A percentile compares a stretch with the other conserved stretches of the same genome.
phyloP scores from a whole-genome alignment of 2,797 vertebrate genomes.

The Gobionotothen gibberifrons region DNA sequence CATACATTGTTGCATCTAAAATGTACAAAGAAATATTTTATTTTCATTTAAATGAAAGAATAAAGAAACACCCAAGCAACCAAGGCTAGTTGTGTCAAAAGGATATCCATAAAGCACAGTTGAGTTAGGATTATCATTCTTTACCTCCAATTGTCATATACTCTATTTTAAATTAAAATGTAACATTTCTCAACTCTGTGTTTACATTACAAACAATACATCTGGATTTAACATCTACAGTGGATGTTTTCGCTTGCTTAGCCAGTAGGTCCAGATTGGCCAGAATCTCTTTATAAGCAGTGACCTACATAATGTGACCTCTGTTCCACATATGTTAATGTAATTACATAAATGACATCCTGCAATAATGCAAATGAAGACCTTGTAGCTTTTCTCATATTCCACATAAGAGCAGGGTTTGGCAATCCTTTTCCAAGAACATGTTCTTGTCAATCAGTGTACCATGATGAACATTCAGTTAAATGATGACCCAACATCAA shows the following conservation, averaged over 20 bases:
- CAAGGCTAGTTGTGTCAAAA: no score
- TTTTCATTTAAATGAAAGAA: not conserved
- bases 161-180: no score
- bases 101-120: not conserved
- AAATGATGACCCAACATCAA: no score
- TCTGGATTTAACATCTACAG: not conserved
- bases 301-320: not conserved
- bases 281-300: constrained; percentile 7
- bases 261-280: not conserved
- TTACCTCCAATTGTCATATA: no score
- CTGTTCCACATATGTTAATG: not conserved
- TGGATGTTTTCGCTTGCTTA: not conserved
- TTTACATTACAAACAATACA: not conserved
- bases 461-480: no score
- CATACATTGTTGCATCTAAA: not conserved
- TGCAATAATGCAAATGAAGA: not conserved
- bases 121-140: not conserved
- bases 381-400: no score
- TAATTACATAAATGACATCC: not conserved
- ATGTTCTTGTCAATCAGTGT: no score
- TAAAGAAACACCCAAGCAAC: not conserved
- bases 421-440: no score
- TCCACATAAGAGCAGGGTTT: no score
- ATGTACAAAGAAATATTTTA: not conserved
- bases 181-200: not conserved